A percentile compares a stretch with the other conserved stretches of the same genome.
Conservation (phyloP, 2,113 vertebrate genomes). For the Ailuropoda melanoleuca region DNA sequence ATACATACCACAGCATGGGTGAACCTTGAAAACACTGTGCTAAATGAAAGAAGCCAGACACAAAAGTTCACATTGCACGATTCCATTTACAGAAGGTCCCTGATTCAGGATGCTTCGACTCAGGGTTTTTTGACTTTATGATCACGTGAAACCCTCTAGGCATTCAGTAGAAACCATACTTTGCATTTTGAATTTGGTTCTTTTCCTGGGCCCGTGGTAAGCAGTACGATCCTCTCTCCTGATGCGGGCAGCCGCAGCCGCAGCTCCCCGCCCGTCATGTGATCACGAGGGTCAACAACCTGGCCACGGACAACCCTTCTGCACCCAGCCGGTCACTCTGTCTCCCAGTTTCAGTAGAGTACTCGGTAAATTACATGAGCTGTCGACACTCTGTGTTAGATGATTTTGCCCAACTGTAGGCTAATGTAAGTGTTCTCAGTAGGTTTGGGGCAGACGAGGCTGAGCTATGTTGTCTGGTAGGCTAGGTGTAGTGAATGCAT, state of each 20-base stretch:
- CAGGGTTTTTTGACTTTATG: background rate
- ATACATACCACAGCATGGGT: no score
- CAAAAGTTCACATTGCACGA: background rate
- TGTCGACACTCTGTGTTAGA: background rate
- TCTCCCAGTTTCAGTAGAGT: background rate
- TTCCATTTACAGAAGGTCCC: background rate
- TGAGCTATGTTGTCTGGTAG: background rate
- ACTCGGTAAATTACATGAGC: no score
- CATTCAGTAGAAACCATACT: background rate
- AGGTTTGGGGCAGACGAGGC: background rate
- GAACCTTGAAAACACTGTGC: background rate
- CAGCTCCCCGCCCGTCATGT: background rate
- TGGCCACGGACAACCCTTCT: background rate
- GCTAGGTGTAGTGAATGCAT: background rate
- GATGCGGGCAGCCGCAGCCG: background rate
- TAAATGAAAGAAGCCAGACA: background rate
- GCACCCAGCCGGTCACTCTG: background rate
- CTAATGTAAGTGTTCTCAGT: background rate
- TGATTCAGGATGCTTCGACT: background rate
- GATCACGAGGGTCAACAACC: background rate
- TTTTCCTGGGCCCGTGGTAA: background rate
- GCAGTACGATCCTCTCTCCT: background rate
- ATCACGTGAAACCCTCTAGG: background rate
- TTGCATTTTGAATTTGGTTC: background rate
- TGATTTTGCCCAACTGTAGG: background rate